Evolutionary conservation across 2,797 vertebrate species (phyloP), one percentile per base, ranked within the genome.

Genomic region (Agapornis canus): DNA sequence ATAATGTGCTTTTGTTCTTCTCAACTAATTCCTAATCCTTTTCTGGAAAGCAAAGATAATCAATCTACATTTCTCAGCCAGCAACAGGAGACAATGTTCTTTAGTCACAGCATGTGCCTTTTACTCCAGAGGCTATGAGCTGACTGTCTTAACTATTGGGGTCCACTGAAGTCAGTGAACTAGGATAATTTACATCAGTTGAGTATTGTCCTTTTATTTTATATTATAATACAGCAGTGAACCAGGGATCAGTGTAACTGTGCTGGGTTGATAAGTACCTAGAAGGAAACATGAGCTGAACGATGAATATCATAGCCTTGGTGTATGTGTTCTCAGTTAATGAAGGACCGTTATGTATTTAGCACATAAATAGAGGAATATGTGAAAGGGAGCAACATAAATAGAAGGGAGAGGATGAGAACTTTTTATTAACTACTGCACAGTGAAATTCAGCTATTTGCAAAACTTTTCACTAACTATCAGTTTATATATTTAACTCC

Each of bases 1-100:
- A 23, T 26, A n/a, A 79, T 18, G 5, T 65, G 32, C n/a, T 86
- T 94, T 90, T 91, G 63, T 88, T 92, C 61, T 71, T 75, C 76
- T 83, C 1, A 2, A 69, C 49, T 82, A 84, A 87, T 59, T 92
- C 63, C n/a, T 91, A 88, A 86, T 72, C 71, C 57, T 69, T 40
- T 72, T 84, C 73, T 56, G 66, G 57, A 92, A 91, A 82, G 80
- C 39, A 83, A 94, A 89, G 69, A 71, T 75, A 95, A 88, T 88
- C 68, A 91, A 88, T 83, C n/a, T 81, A 26, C 63, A 71, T 91
- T 91, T 69, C 87, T 56, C 61, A 76, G 43, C 31, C 65, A 83
- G 72, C 59, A 95, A 81, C 26, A 83, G 54, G n/a, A 88, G 39
- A 83, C 42, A 83, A 20, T 2, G 6, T 18, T 88, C 48, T 54